A percentile compares a stretch with the other conserved stretches of the same genome.
Conservation (phyloP, 2,888 invertebrate species). For the Minunthozetes semirufus region DNA sequence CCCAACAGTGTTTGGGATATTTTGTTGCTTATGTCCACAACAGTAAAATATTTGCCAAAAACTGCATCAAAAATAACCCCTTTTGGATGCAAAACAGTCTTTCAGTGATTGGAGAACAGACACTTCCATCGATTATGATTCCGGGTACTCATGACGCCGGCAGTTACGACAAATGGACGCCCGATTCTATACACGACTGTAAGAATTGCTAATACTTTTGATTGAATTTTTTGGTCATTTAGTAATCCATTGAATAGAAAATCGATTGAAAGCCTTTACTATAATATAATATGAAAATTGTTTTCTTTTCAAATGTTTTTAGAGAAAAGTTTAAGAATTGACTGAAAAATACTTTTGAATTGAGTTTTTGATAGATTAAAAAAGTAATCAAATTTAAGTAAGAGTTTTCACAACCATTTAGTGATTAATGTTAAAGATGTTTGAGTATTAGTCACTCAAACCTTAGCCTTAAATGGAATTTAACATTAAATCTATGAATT, state of each 20-base stretch:
- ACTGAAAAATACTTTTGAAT: constrained; percentile 48
- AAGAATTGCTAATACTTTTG: not conserved
- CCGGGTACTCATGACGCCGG: constrained; percentile 67
- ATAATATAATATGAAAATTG: too few species aligned
- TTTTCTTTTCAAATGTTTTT: too few species aligned
- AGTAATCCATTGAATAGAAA: too few species aligned
- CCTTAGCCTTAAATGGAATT: too few species aligned
- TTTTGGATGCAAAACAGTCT: constrained; percentile 39
- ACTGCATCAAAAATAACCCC: constrained; percentile 39
- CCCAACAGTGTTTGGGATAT: constrained; percentile 45
- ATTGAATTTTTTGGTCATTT: too few species aligned
- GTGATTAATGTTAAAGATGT: too few species aligned
- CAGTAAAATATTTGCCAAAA: constrained; percentile 37
- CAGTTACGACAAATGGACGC: constrained; percentile 50
- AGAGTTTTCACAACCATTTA: too few species aligned
- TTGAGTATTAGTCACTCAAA: too few species aligned
- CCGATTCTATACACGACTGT: not conserved
- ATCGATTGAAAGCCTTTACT: too few species aligned
- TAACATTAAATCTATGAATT: too few species aligned
- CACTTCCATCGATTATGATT: constrained; percentile 58
- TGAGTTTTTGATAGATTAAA: constrained; percentile 77
- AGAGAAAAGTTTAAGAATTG: too few species aligned
- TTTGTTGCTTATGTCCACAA: constrained; percentile 45
- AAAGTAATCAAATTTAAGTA: not conserved
- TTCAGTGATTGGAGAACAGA: constrained; percentile 52